These are phyloP conservation scores for Thalassophryne amazonica DNA, from an alignment of 2,797 vertebrate species.

Conservation along the genomic window DNA sequence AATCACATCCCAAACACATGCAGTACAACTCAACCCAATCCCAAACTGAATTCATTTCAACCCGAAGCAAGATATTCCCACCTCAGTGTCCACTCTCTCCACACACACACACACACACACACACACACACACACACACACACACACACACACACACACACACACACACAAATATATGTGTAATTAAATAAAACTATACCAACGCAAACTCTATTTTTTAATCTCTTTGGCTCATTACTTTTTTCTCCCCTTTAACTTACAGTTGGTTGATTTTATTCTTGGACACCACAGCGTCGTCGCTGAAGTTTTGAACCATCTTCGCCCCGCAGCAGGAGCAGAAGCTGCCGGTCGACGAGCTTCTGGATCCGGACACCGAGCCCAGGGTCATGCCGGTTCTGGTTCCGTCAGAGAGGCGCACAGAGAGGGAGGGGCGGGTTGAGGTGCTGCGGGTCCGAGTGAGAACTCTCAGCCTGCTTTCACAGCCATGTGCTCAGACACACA, in stretches of 20 bases:
- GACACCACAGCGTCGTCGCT: constrained; percentile 88
- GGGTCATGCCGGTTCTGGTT: constrained; percentile 75
- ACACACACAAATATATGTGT: no score
- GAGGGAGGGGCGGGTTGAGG: constrained; percentile 2
- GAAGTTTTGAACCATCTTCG: constrained; percentile 90
- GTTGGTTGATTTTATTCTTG: constrained; percentile 88
- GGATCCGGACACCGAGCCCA: constrained; percentile 67
- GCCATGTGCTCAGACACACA: constrained; percentile 8
- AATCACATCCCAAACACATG: no score
- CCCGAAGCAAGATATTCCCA: no score
- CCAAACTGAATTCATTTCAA: no score
- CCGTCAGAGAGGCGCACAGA: background rate
- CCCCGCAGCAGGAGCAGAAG: constrained; percentile 82
- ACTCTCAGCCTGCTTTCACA: constrained; percentile 30
- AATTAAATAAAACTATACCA: background rate
- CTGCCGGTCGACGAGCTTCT: constrained; percentile 68
- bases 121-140: no score
- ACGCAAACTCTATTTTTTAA: background rate
- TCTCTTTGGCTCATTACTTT: no score
- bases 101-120: no score
- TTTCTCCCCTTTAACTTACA: constrained; percentile 83
- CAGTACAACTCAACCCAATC: no score
- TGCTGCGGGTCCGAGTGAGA: constrained; percentile 8
- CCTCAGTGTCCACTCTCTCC: no score
- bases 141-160: no score